Evolutionary conservation across 2,888 invertebrate genomes (phyloP), one percentile per base, ranked within the genome.

Genomic region (Beris morrisii): DNA sequence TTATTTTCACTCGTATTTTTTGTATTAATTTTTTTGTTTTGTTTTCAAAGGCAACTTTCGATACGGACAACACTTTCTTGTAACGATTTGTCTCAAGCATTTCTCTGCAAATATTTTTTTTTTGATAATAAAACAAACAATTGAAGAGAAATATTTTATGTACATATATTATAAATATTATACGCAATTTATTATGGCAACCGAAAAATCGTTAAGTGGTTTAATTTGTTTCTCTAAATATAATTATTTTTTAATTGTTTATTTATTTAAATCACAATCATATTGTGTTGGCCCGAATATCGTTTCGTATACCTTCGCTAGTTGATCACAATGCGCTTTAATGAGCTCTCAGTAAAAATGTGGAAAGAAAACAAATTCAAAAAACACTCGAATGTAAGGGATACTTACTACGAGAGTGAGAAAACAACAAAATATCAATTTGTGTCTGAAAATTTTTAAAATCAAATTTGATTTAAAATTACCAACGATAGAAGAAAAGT

Each of bases 311-410:
- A 22, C 59, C 46, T 58, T 65, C 61, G 54, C 43, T 52, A 46
- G 30, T 59, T 28, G 65, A 74, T 74, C 73, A 74, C 73, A 74
- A 72, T 73, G 65, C 69, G 73, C 73, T 74, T 74, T 71, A 73
- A 74, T 73, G 73, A 74, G 73, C 73, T 71, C 71, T 72, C 67
- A 70, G 68, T 65, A 67, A 66, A 70, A 70, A 69, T 44, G 7
- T 54, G 55, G 32, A 46, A 66, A 67, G 38, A 46, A 38, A 38
- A 38, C 38, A 57, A 46, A 55, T 38, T 13, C 12, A 11, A 13
- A 31, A 55, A 32, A 28, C 6, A 54, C 7, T 13, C 3, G 53
- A 7, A 22, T 46, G n/a, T 13, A 46, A 46, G 15, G 11, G 46
- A 1, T 46, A 11, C 46, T 13, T 22, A 22, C 22, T 22, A 22